A percentile compares a stretch with the other conserved stretches of the same genome.
Evolutionary conservation across 2,797 vertebrate species (phyloP).

Genomic region (Acrossocheilus fasciatus): DNA sequence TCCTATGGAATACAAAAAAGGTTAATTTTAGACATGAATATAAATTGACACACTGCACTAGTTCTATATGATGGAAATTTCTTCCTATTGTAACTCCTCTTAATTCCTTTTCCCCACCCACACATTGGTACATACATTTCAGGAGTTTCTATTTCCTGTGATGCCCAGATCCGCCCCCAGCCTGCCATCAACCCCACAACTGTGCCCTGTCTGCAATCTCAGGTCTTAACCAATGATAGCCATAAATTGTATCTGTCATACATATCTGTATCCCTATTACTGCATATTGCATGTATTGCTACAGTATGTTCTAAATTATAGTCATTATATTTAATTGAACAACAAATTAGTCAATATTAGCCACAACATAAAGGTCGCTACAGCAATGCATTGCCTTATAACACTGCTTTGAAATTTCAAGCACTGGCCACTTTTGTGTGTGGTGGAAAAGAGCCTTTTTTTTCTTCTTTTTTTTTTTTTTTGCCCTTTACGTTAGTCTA

Average conservation of each 20-base stretch:
- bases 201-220: not conserved
- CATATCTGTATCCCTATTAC: not conserved
- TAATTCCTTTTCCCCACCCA: not conserved
- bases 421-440: not conserved
- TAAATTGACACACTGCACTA: not conserved
- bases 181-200: not conserved
- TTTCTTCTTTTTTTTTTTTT: not conserved
- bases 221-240: not conserved
- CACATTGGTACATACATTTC: not conserved
- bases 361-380: not conserved
- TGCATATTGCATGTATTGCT: not conserved
- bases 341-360: slow-evolving; percentile 8
- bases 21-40: not conserved
- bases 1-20: not conserved
- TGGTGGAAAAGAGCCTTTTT: not conserved
- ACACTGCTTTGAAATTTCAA: not conserved
- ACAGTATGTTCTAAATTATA: not conserved
- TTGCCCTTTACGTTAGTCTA: not conserved
- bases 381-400: not conserved
- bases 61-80: not conserved
- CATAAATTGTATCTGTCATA: not conserved
- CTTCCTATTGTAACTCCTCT: not conserved
- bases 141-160: not conserved
- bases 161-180: not conserved
- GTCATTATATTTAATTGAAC: not conserved